A percentile compares a stretch with the other conserved stretches of the same genome.
Evolutionary conservation across 2,888 invertebrate genomes (phyloP).

Genomic region (Eilema caniola): DNA sequence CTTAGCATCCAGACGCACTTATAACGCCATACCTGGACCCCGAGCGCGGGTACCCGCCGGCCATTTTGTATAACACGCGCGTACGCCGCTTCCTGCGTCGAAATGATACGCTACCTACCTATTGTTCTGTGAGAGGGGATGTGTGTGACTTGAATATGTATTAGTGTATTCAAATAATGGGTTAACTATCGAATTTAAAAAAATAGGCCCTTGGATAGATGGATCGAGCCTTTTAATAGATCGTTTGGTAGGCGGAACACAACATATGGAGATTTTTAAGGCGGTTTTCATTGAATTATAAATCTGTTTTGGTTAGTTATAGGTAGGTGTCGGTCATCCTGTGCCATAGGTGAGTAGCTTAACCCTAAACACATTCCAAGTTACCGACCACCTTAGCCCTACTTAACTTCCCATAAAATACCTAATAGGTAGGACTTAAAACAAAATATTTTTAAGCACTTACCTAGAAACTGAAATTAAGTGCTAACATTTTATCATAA

Average conservation of each 20-base stretch:
- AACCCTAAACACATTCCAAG: too few species aligned
- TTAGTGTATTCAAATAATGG: conserved; percentile 50
- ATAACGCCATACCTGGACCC: conserved; percentile 66
- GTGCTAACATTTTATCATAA: too few species aligned
- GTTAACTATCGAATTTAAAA: conserved; percentile 72
- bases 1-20: conserved; percentile 78
- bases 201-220: conserved; percentile 51
- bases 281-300: conserved; percentile 21
- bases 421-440: too few species aligned
- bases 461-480: too few species aligned
- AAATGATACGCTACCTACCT: conserved; percentile 82
- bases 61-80: conserved; percentile 79
- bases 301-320: background rate
- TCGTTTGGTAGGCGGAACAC: conserved; percentile 50
- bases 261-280: conserved; percentile 35
- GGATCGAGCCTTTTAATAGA: conserved; percentile 40
- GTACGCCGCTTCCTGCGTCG: conserved; percentile 83
- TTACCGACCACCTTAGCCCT: too few species aligned
- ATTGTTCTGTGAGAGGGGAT: conserved; percentile 82
- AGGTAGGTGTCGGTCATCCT: background rate
- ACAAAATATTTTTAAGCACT: too few species aligned
- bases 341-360: background rate
- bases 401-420: too few species aligned
- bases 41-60: conserved; percentile 68
- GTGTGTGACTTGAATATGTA: conserved; percentile 77